phyloP scores from a whole-genome alignment of 2,113 vertebrate species.

The Gavialis gangeticus region DNA sequence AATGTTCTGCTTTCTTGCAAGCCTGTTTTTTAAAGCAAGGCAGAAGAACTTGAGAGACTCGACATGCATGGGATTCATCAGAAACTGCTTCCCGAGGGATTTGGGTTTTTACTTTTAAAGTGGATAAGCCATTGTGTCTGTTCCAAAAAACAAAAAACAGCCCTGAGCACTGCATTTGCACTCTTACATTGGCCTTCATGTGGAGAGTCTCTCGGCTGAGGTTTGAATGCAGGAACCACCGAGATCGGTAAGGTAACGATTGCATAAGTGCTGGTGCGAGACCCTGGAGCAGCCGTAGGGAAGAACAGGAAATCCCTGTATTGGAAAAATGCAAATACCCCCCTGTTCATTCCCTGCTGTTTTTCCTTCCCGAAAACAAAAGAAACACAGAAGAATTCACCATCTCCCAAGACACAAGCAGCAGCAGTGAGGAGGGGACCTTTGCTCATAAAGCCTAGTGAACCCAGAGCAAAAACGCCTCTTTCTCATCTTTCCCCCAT shows the following conservation, averaged over 20 bases:
- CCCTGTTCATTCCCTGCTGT: background rate
- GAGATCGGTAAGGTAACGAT: background rate
- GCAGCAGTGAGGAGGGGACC: slow-evolving; percentile 29
- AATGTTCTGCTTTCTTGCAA: too few relatives aligned
- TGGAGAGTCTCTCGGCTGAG: background rate
- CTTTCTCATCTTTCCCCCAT: fast-evolving
- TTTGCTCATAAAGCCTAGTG: background rate
- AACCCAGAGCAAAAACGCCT: background rate
- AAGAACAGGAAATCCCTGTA: background rate
- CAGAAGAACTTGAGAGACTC: too few relatives aligned
- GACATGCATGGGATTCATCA: too few relatives aligned
- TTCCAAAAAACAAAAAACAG: background rate
- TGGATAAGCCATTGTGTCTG: background rate
- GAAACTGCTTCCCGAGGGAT: background rate
- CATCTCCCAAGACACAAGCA: slow-evolving; percentile 12
- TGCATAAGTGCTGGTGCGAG: background rate
- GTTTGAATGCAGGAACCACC: background rate
- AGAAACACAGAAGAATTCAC: slow-evolving; percentile 36
- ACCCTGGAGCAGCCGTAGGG: background rate
- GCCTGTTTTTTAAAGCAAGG: too few relatives aligned
- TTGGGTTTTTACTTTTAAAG: background rate
- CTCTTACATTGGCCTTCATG: background rate
- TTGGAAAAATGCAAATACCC: too few relatives aligned
- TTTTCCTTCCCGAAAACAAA: background rate
- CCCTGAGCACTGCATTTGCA: background rate